Evolutionary conservation across 1,140 invertebrate genomes (phyloP).

Genomic region (Zaprionus africanus): DNA sequence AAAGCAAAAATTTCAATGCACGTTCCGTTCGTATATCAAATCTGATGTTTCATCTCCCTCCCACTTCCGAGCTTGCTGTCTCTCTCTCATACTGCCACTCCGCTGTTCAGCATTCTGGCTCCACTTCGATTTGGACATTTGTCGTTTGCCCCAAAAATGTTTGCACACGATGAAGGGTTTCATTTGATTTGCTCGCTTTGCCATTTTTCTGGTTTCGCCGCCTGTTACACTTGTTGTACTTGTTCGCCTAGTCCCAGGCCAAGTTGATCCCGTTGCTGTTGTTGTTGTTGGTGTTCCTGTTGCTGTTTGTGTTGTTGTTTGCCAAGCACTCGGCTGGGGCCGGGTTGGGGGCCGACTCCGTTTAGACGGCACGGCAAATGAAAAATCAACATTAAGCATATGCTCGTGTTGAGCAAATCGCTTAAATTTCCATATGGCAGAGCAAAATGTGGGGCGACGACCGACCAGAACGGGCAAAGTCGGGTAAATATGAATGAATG

Average conservation of each 20-base stretch:
- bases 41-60: conserved; percentile 14
- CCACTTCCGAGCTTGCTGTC: neutral
- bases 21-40: conserved; percentile 57
- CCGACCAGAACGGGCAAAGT: neutral
- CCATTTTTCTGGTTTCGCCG: conserved; percentile 77
- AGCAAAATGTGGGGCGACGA: conserved; percentile 26
- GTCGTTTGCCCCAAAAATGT: conserved; percentile 62
- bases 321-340: conserved; percentile 8
- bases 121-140: conserved; percentile 62
- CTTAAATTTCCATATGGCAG: conserved; percentile 72
- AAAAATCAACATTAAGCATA: conserved; percentile 79
- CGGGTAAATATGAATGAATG: conserved; percentile 24
- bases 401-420: conserved; percentile 69
- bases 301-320: conserved; percentile 15
- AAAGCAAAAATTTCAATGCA: conserved; percentile 32
- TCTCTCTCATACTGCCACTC: neutral
- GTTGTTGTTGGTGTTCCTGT: neutral
- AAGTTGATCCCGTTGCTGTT: neutral
- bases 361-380: conserved; percentile 53
- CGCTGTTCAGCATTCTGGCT: conserved; percentile 10
- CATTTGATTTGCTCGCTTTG: conserved; percentile 77
- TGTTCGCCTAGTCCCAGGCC: conserved; percentile 14
- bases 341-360: neutral
- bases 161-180: conserved; percentile 77
- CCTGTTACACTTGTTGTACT: conserved; percentile 51